Base-by-base conservation (phyloP, 2,888 invertebrate species). In the Pollenia griseotomentosa region DNA sequence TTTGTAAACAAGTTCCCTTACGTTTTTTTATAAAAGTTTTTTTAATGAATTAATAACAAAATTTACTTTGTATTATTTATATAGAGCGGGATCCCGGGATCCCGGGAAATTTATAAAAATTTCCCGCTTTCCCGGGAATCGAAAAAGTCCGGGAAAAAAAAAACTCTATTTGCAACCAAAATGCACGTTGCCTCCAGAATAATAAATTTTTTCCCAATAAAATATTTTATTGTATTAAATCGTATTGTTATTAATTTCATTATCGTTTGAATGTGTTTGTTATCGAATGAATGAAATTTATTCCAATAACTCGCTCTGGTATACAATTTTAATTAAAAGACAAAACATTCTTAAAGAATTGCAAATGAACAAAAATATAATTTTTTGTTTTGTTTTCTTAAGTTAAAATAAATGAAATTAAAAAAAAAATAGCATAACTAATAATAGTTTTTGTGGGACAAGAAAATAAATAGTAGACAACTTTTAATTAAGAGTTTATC, bases 141-240 rank as follows among this genome's bases (percentile, higher is more conserved):
- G n/a, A n/a, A n/a, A n/a, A n/a, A n/a, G n/a, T n/a, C n/a, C n/a
- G n/a, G n/a, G n/a, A n/a, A n/a, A n/a, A n/a, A n/a, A n/a, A n/a
- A n/a, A n/a, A n/a, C n/a, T n/a, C n/a, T n/a, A n/a, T n/a, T n/a
- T n/a, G n/a, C 3, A 33, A 3, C 48, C 61, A 46, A 75, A 55
- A 48, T 40, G 65, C 44, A 73, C 71, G 73, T 73, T 63, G 66
- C 66, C 73, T 68, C 16, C 78, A 48, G 83, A 84, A 84, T 79
- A 79, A 66, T 73, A 79, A 79, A 19, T 77, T 71, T n/a, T 53
- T 71, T 23, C 1, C 2, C 2, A 63, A 55, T 71, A 6, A 53
- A 63, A 61, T 63, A 71, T 68, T 78, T 78, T 7, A 78, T 59
- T 78, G 57, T 59, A 61, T 33, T 6, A 33, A 33, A 6, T 61